Percentiles rank a stretch among this genome's conserved stretches.
Conservation (phyloP, 2,113 vertebrate species). For the Bujurquina vittata region DNA sequence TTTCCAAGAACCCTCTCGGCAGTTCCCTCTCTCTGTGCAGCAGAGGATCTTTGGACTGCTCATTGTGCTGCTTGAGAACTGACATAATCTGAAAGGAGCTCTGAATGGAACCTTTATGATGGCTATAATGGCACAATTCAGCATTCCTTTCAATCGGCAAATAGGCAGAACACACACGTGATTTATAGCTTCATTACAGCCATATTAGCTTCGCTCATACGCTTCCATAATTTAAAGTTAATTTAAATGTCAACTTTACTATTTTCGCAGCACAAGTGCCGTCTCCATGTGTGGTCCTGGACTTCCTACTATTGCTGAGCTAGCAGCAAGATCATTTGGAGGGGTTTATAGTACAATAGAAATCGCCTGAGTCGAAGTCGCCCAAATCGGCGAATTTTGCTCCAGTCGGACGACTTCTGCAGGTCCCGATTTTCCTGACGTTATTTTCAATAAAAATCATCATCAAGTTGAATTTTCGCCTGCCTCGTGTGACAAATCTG, state of each 20-base stretch:
- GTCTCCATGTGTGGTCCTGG: too few species aligned
- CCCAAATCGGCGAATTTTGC: too few species aligned
- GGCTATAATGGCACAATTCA: background rate
- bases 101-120: background rate
- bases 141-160: background rate
- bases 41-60: background rate
- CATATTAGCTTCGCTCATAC: background rate
- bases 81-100: background rate
- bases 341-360: background rate
- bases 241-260: background rate
- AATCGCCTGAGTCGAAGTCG: too few species aligned
- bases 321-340: background rate
- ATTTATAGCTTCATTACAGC: background rate
- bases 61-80: background rate
- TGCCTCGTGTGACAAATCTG: too few species aligned
- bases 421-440: too few species aligned
- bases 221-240: background rate
- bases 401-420: too few species aligned
- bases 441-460: too few species aligned
- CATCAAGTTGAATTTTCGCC: too few species aligned
- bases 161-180: background rate
- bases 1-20: background rate
- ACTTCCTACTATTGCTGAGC: background rate
- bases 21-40: background rate
- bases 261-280: too few species aligned